Percentiles rank a stretch among this genome's conserved stretches.
Conservation (phyloP, 1,140 invertebrate species). For the Brachionus rotundiformis region DNA sequence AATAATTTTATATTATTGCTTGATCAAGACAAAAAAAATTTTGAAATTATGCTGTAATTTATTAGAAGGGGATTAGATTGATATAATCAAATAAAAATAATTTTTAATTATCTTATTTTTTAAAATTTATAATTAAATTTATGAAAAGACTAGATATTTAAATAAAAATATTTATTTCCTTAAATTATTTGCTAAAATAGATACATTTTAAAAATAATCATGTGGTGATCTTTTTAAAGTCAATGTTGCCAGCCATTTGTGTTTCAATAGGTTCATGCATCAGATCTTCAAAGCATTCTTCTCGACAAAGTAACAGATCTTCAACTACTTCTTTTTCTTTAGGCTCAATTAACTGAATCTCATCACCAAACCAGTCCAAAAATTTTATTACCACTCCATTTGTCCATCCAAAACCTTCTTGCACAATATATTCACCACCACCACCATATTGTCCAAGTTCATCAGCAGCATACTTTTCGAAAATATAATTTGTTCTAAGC, state of each 20-base stretch:
- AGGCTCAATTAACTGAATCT: constrained; percentile 18
- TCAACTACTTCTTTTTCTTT: not conserved
- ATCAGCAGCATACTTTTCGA: constrained; percentile 82
- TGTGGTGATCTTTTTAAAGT: not conserved
- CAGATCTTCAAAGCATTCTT: constrained; percentile 27
- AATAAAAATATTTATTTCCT: not conserved
- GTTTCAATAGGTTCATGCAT: constrained; percentile 2
- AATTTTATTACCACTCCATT: constrained; percentile 83
- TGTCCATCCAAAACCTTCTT: constrained; percentile 89
- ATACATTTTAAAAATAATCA: not conserved
- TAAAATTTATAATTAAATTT: too few species aligned
- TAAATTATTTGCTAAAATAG: not conserved
- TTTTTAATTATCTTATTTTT: too few species aligned
- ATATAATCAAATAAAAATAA: too few species aligned
- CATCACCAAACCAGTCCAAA: constrained; percentile 59
- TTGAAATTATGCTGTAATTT: too few species aligned
- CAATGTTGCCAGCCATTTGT: constrained; percentile 28
- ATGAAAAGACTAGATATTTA: too few species aligned
- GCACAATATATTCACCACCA: constrained; percentile 85
- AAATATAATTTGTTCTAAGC: constrained; percentile 74
- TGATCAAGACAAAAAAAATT: too few species aligned
- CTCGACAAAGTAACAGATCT: not conserved
- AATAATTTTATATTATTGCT: too few species aligned
- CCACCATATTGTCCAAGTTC: constrained; percentile 73
- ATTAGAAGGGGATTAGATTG: too few species aligned